Evolutionary conservation across 2,888 invertebrate species (phyloP), one percentile per base, ranked within the genome.

Genomic region (Polydrusus pterygomalis): DNA sequence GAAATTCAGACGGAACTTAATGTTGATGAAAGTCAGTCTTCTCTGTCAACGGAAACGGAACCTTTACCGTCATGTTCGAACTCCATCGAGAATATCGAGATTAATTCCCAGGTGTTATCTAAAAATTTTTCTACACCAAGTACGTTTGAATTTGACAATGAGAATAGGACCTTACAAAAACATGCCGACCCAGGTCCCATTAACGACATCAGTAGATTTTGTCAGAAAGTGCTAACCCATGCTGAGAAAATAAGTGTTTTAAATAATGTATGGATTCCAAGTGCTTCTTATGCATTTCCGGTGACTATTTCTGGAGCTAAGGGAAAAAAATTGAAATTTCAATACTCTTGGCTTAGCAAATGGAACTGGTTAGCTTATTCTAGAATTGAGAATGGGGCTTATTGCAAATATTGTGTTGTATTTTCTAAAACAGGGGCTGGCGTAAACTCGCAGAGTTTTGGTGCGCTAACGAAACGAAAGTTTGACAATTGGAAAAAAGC

Each of bases 241-340:
- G 13, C 43, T 43, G 13, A 69, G 45, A 45, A 67, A 49, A 34
- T 43, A 15, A 3, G 2, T 15, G 58, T 20, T 58, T 58, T 63
- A 20, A 40, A 38, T 20, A 34, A 34, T 3, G n/a, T 34, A 10
- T 40, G 43, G 38, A 34, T 40, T 63, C 17, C 47, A 49, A 49
- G 17, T 49, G 47, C 15, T 17, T 49, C 17, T 17, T 17, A 15
- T 49, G 3, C 17, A 49, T 49, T 49, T 49, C 47, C 47, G 15
- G 47, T 17, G 17, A 17, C 47, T 7, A 7, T 11, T 43, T 43
- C 43, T 43, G 43, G 43, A 43, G 9, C 43, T 43, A 43, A 43
- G 17, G 47, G 47, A 5, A 49, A 49, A 49, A 49, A 43, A 43
- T 13, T 43, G 15, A 49, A 49, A 49, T n/a, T 49, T 15, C 47